Evolutionary conservation across 37 sponge, comb jelly and placozoan genomes (phyloP), one percentile per base, ranked within the genome.

Genomic region (Hormiphora californensis): DNA sequence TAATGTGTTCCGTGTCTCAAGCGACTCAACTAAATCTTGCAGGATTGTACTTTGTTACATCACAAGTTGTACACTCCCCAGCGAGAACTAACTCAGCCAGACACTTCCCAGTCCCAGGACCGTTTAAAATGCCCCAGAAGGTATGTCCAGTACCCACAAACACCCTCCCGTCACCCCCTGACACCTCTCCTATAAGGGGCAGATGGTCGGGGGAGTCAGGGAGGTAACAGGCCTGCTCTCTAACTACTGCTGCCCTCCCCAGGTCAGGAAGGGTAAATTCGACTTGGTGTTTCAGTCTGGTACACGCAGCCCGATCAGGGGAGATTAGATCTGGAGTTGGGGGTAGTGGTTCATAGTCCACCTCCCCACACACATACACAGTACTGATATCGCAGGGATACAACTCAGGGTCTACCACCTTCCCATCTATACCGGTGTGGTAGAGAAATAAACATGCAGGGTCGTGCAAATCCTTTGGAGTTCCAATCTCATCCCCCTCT

Each of bases 41-140:
- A 5, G 61, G 61, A 19, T 31, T 57, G 21, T 28, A 57, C n/a
- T 25, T 5, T 28, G 61, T 15, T 21, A 57, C 21, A 57, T 57
- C 61, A 15, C 61, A 57, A 5, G 61, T 57, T 57, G 5, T 57
- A 57, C 61, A 28, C 22, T 57, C 61, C 61, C 61, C 61, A 15
- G 25, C 21, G 28, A 57, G 25, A 15, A 57, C 25, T 28, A 57
- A 30, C 25, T 57, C 61, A 57, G 61, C 61, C 22, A 57, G 25
- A 57, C 61, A 57, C 21, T 57, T 57, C 61, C 61, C 61, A 4
- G 61, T 57, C 61, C 28, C 61, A 28, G 61, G 61, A 57, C 61
- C 61, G 21, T 57, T 57, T 28, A 57, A 30, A 15, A 57, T 57
- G 28, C 61, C 61, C 61, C 61, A 57, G 21, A 57, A 57, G 3